Evolutionary conservation across 2,797 vertebrate genomes (phyloP).

Genomic region (Neostethus bicornis): DNA sequence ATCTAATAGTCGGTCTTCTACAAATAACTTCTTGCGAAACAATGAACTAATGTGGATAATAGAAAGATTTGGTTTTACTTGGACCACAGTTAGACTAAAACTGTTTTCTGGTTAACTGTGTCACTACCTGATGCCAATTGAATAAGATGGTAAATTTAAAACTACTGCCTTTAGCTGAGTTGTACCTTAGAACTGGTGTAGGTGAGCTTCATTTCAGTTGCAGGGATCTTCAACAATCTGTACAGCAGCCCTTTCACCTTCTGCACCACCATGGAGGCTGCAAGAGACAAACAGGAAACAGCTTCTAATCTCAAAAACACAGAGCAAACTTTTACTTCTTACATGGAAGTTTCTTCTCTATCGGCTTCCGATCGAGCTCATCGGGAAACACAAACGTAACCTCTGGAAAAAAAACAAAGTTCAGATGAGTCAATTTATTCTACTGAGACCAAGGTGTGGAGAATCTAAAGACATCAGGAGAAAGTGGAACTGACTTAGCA

Average conservation of each 20-base stretch:
- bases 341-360: slow-evolving; percentile 93
- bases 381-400: slow-evolving; percentile 88
- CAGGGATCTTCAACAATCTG: slow-evolving; percentile 86
- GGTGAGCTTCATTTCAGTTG: slow-evolving; percentile 82
- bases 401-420: slow-evolving; percentile 67
- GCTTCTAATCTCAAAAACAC: too few relatives aligned
- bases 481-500: slow-evolving; percentile 84
- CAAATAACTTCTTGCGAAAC: too few relatives aligned
- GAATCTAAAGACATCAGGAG: background rate
- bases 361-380: slow-evolving; percentile 72
- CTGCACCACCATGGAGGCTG: slow-evolving; percentile 91
- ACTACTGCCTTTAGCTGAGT: too few relatives aligned
- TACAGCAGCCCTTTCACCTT: slow-evolving; percentile 92
- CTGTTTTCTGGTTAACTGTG: too few relatives aligned
- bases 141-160: too few relatives aligned
- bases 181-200: slow-evolving; percentile 88
- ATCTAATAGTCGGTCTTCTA: too few relatives aligned
- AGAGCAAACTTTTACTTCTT: slow-evolving; percentile 24
- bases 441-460: too few relatives aligned
- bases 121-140: too few relatives aligned
- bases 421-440: background rate
- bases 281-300: slow-evolving; percentile 9
- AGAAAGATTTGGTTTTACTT: too few relatives aligned
- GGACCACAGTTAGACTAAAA: too few relatives aligned
- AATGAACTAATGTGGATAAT: too few relatives aligned